phyloP scores from a whole-genome alignment of 2,888 invertebrate genomes.

The Lepidochrysops patricia region DNA sequence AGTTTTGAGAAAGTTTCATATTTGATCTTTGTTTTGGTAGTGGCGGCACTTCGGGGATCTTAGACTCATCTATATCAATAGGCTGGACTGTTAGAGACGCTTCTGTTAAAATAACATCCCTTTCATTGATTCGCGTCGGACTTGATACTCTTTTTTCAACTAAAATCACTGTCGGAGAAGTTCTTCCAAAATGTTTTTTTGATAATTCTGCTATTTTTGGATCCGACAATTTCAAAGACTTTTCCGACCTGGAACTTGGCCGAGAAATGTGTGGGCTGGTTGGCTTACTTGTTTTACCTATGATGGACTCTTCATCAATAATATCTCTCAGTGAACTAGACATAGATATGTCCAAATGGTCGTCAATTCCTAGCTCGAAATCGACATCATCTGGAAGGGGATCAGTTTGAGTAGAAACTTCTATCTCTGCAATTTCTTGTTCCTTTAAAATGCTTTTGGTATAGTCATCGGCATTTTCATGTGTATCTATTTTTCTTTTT shows the following conservation, averaged over 20 bases:
- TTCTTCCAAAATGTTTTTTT: conserved; percentile 70
- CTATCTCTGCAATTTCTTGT: conserved; percentile 75
- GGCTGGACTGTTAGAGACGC: conserved; percentile 79
- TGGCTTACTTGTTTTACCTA: conserved; percentile 62
- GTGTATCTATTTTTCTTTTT: conserved; percentile 48
- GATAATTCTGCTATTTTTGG: conserved; percentile 71
- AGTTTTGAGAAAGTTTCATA: conserved; percentile 18
- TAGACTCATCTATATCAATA: conserved; percentile 70
- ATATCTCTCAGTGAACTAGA: conserved; percentile 64
- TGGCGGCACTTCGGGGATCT: conserved; percentile 60
- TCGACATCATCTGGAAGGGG: conserved; percentile 86
- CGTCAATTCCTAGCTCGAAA: conserved; percentile 74
- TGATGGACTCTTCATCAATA: conserved; percentile 69
- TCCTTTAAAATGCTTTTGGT: conserved; percentile 30
- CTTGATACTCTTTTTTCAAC: conserved; percentile 76
- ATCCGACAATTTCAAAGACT: conserved; percentile 71
- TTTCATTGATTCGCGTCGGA: conserved; percentile 74
- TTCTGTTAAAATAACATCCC: conserved; percentile 77
- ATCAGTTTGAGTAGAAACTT: conserved; percentile 89
- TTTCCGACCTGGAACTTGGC: conserved; percentile 73
- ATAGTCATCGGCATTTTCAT: conserved; percentile 29
- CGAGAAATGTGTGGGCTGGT: conserved; percentile 64
- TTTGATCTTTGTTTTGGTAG: conserved; percentile 46
- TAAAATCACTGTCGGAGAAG: conserved; percentile 76
- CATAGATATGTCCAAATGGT: conserved; percentile 59